These are phyloP conservation scores for Hoplodrina ambigua DNA, from an alignment of 2,888 invertebrate genomes.

Conservation along the genomic window DNA sequence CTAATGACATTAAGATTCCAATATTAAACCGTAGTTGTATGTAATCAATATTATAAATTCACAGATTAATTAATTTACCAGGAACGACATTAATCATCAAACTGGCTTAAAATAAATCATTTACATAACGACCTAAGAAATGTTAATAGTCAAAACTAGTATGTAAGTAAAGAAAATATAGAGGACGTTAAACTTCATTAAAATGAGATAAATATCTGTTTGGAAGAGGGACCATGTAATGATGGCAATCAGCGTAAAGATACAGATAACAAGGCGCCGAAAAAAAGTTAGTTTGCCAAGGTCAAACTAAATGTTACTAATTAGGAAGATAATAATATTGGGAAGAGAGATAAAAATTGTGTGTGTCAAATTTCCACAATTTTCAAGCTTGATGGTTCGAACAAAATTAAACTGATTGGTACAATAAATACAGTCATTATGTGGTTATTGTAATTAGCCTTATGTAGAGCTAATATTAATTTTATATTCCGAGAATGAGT, in stretches of 20 bases:
- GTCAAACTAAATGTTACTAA: slow-evolving; percentile 36
- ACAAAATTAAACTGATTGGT: neutral
- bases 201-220: slow-evolving; percentile 34
- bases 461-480: neutral
- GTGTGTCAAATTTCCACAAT: neutral
- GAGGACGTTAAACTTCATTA: slow-evolving; percentile 22
- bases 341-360: neutral
- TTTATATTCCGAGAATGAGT: neutral
- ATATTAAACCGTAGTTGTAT: slow-evolving; percentile 11
- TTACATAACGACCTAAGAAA: slow-evolving; percentile 13
- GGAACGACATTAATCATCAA: slow-evolving; percentile 28
- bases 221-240: slow-evolving; percentile 41
- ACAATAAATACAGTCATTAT: neutral
- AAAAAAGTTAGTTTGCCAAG: slow-evolving; percentile 33
- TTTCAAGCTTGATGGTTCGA: neutral
- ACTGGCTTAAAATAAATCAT: slow-evolving; percentile 22
- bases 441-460: neutral
- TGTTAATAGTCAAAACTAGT: slow-evolving; percentile 13
- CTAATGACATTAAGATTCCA: slow-evolving; percentile 19
- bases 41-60: slow-evolving; percentile 34
- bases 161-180: slow-evolving; percentile 8
- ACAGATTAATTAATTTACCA: slow-evolving; percentile 26
- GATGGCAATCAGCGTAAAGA: slow-evolving; percentile 49
- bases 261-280: slow-evolving; percentile 43
- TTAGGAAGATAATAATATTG: slow-evolving; percentile 23